Evolutionary conservation across 2,888 invertebrate species (phyloP).

Genomic region (Drosophila paucipuncta): DNA sequence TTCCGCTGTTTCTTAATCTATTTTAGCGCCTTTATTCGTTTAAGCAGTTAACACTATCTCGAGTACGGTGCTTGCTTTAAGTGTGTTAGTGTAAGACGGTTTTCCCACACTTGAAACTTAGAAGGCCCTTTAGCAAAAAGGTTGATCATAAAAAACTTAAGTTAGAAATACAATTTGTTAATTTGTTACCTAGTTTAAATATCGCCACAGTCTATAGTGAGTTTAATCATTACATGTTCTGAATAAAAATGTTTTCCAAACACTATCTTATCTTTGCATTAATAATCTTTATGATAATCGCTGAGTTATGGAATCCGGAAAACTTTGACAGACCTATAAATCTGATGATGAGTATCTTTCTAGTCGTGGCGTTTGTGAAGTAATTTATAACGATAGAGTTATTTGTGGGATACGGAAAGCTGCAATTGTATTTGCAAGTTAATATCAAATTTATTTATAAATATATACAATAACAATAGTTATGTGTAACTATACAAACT

Average conservation of each 20-base stretch:
- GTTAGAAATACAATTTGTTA: background rate
- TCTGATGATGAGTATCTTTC: background rate
- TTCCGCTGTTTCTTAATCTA: background rate
- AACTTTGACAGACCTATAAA: background rate
- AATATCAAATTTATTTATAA: slow-evolving; percentile 32
- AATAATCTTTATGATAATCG: background rate
- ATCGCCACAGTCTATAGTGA: background rate
- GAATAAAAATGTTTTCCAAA: background rate
- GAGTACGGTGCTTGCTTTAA: background rate
- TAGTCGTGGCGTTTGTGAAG: background rate
- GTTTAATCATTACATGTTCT: background rate
- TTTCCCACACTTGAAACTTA: background rate
- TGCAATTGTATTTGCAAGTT: background rate
- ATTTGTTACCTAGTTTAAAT: background rate
- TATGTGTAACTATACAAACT: slow-evolving; percentile 2
- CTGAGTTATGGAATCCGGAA: background rate
- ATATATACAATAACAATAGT: slow-evolving; percentile 19
- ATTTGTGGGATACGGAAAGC: background rate
- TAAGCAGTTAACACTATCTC: background rate
- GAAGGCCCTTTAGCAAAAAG: background rate
- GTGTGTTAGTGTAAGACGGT: background rate
- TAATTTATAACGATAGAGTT: background rate
- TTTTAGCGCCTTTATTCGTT: background rate
- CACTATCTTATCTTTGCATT: background rate
- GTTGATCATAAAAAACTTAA: background rate